Percentiles rank a stretch among this genome's conserved stretches.
Conservation (phyloP, 2,113 vertebrate genomes). For the Motacilla tschutschensis region DNA sequence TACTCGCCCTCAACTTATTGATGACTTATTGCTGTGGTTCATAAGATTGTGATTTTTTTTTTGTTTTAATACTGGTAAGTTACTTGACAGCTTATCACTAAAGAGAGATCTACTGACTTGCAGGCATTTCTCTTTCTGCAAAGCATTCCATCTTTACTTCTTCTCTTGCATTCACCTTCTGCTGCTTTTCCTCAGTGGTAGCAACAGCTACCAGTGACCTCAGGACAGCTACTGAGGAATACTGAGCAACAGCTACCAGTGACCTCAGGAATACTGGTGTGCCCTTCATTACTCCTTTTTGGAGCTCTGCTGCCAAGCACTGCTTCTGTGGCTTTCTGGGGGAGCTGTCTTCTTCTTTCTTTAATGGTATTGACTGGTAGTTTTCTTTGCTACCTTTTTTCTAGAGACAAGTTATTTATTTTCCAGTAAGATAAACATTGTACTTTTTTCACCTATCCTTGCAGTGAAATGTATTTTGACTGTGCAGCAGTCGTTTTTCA, state of each 20-base stretch:
- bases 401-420: neutral
- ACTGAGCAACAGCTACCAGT: neutral
- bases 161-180: neutral
- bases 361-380: neutral
- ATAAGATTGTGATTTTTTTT: neutral
- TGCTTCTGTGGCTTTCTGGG: neutral
- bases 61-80: neutral
- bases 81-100: neutral
- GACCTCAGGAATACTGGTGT: neutral
- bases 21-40: neutral
- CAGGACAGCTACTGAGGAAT: too few relatives aligned
- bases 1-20: neutral
- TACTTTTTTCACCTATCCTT: neutral
- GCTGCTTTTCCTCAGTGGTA: neutral
- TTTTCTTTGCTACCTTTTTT: neutral
- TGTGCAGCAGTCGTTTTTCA: neutral
- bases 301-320: neutral
- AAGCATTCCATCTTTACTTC: neutral
- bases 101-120: neutral
- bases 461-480: neutral
- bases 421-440: neutral
- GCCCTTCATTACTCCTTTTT: neutral
- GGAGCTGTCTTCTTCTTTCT: neutral
- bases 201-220: neutral
- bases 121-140: neutral